A percentile compares a stretch with the other conserved stretches of the same genome.
Conservation (phyloP, 2,888 invertebrate species). For the Drosophila rubida region DNA sequence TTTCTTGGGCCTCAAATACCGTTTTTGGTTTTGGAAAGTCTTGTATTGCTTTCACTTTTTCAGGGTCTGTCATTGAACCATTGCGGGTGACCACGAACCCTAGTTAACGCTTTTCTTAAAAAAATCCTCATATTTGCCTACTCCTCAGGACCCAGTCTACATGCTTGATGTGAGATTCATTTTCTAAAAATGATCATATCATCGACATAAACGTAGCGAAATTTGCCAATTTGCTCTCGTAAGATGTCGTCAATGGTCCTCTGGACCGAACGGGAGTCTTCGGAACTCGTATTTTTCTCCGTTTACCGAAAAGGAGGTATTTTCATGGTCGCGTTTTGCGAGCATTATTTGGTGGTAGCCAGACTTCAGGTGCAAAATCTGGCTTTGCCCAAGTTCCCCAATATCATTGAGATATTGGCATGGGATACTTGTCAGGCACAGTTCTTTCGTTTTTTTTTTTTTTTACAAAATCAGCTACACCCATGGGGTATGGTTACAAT, state of each 20-base stretch:
- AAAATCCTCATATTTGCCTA: conserved; percentile 5
- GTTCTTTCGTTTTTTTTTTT: not conserved
- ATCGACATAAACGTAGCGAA: too few relatives aligned
- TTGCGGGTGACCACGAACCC: not conserved
- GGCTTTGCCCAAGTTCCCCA: not conserved
- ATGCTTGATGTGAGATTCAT: too few relatives aligned
- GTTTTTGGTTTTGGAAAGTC: not conserved
- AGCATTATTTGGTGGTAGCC: not conserved
- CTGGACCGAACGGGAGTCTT: too few relatives aligned
- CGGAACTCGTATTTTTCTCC: too few relatives aligned
- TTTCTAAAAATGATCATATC: too few relatives aligned
- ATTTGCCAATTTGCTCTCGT: too few relatives aligned
- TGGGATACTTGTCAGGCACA: not conserved
- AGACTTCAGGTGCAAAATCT: not conserved
- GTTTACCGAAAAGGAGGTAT: too few relatives aligned
- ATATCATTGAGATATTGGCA: conserved; percentile 1
- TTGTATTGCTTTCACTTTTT: not conserved
- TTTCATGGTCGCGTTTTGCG: not conserved
- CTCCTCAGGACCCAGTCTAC: not conserved
- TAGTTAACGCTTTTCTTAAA: not conserved
- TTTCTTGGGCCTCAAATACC: not conserved
- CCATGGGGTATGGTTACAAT: not conserved
- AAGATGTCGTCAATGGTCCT: too few relatives aligned
- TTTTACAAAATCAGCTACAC: not conserved
- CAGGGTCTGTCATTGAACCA: not conserved